Conservation (phyloP, 2,888 invertebrate genomes). For the Digitonthophagus gazella region DNA sequence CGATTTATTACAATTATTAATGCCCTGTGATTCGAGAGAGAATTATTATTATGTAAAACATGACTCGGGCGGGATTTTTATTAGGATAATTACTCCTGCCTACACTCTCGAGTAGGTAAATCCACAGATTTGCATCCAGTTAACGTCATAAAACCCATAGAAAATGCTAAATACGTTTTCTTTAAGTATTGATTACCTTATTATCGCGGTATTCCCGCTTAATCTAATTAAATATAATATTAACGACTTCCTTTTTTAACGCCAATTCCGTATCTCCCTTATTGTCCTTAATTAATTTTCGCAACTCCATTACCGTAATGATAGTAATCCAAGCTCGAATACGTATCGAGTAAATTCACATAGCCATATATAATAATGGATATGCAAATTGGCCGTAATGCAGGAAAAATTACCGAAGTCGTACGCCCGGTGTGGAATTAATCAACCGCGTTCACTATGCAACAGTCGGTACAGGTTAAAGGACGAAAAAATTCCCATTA, state of each 20-base stretch:
- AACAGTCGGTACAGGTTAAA: neutral
- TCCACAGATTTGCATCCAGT: neutral
- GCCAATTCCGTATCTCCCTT: neutral
- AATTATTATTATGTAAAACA: neutral
- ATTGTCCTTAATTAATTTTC: neutral
- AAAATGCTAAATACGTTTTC: too few species aligned
- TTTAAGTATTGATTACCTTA: neutral
- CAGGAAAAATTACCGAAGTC: neutral
- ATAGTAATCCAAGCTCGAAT: neutral
- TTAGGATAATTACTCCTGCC: neutral
- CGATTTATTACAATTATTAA: neutral
- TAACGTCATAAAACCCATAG: neutral
- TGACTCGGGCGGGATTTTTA: neutral
- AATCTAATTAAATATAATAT: neutral
- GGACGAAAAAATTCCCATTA: neutral
- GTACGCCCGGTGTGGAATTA: neutral
- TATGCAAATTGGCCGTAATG: neutral
- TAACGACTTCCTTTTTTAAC: neutral
- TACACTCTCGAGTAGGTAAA: neutral
- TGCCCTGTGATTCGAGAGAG: neutral
- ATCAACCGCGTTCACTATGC: neutral
- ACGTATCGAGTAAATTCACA: neutral
- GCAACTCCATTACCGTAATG: neutral
- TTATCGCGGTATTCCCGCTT: neutral
- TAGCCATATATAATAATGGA: neutral